Conservation (phyloP, 2,113 vertebrate species). For the Sinocyclocheilus anshuiensis region DNA sequence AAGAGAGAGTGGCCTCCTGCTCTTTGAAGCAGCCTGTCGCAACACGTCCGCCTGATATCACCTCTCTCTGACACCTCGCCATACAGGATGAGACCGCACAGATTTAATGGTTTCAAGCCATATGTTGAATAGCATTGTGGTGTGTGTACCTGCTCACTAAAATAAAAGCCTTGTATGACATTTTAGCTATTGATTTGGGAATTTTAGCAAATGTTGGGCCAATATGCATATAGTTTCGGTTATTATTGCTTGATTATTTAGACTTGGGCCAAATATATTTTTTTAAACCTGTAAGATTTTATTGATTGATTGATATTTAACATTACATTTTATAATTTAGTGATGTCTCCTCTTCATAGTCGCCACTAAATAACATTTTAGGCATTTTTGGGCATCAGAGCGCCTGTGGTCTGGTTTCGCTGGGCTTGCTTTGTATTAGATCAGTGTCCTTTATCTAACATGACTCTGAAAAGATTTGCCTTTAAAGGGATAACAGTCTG, state of each 20-base stretch:
- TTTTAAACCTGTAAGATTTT: background rate
- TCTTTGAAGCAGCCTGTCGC: slow-evolving; percentile 58
- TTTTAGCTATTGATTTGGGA: slow-evolving; percentile 7
- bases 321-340: background rate
- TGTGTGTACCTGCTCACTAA: slow-evolving; percentile 23
- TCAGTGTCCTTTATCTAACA: slow-evolving; percentile 74
- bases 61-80: slow-evolving; percentile 43
- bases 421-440: slow-evolving; percentile 67
- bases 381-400: slow-evolving; percentile 67
- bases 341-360: background rate
- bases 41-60: slow-evolving; percentile 47
- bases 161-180: slow-evolving; percentile 31
- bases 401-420: slow-evolving; percentile 66
- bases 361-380: background rate
- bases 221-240: background rate
- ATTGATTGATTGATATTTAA: background rate
- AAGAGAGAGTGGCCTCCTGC: slow-evolving; percentile 47
- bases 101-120: slow-evolving; percentile 50
- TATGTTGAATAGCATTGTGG: slow-evolving; percentile 31
- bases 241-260: background rate
- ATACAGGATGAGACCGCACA: slow-evolving; percentile 38
- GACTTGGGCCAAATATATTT: background rate
- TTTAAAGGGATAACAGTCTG: slow-evolving; percentile 75
- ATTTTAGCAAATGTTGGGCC: background rate
- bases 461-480: slow-evolving; percentile 71